Conservation (phyloP, 2,113 vertebrate genomes). For the Brachyhypopomus occidentalis region DNA sequence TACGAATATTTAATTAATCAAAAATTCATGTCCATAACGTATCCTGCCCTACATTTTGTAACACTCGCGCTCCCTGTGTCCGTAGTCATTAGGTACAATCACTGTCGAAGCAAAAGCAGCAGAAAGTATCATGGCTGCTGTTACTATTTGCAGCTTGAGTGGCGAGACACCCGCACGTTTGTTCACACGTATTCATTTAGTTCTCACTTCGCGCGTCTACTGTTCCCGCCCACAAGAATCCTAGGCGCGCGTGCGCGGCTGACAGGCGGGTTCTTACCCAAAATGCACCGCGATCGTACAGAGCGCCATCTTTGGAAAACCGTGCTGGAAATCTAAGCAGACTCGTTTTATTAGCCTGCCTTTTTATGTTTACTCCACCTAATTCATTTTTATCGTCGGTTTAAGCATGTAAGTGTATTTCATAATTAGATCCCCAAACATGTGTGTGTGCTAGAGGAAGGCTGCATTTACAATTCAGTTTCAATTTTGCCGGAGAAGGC, state of each 20-base stretch:
- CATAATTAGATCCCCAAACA: too few species aligned
- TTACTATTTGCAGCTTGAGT: too few species aligned
- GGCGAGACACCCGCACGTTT: too few species aligned
- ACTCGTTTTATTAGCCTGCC: conserved; percentile 30
- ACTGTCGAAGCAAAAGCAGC: too few species aligned
- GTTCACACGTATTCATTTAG: neutral
- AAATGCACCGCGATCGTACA: conserved; percentile 61
- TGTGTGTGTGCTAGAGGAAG: neutral
- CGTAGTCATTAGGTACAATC: too few species aligned
- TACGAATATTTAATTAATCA: too few species aligned
- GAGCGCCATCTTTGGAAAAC: conserved; percentile 80
- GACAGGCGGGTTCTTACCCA: conserved; percentile 26
- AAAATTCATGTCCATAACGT: too few species aligned
- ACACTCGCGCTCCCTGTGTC: too few species aligned
- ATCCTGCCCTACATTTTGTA: too few species aligned
- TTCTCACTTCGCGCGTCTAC: too few species aligned
- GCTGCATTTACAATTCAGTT: neutral
- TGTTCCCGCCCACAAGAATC: too few species aligned
- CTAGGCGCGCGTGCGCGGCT: neutral
- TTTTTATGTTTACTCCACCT: neutral
- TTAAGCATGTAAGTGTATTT: conserved; percentile 20
- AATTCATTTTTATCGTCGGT: conserved; percentile 18
- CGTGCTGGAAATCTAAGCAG: conserved; percentile 57
- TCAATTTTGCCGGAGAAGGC: neutral
- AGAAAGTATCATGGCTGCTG: too few species aligned